Evolutionary conservation across 1,140 invertebrate species (phyloP).

Genomic region (Trialeurodes vaporariorum): DNA sequence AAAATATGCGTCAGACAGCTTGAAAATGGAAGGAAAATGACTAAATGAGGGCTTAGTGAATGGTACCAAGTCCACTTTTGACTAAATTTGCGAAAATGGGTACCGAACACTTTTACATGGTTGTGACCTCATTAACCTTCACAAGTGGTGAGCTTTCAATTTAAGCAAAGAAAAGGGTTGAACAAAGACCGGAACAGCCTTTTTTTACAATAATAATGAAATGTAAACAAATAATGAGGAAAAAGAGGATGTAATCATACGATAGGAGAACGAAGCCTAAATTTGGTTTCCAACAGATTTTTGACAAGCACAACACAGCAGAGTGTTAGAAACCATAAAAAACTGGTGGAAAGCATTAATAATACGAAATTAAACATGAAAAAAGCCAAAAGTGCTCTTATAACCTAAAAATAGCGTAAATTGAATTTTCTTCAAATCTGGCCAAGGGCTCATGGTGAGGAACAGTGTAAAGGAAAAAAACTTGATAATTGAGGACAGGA

Average conservation of each 20-base stretch:
- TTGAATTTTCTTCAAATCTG: not conserved
- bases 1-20: too few species aligned
- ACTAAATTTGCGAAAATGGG: slow-evolving; percentile 18
- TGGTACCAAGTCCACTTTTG: slow-evolving; percentile 4
- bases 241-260: not conserved
- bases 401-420: not conserved
- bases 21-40: not conserved
- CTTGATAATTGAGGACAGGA: too few species aligned
- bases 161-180: slow-evolving; percentile 1
- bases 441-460: not conserved
- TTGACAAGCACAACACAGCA: not conserved
- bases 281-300: not conserved
- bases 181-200: slow-evolving; percentile 6
- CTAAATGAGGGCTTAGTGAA: not conserved
- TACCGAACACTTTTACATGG: slow-evolving; percentile 5
- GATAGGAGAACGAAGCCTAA: too few species aligned
- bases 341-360: not conserved
- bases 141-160: slow-evolving; percentile 2
- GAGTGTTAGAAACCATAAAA: not conserved
- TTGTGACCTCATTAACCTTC: not conserved
- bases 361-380: not conserved
- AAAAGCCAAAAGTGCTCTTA: not conserved
- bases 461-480: not conserved
- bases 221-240: not conserved
- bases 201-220: slow-evolving; percentile 1